Evolutionary conservation across 2,797 vertebrate genomes (phyloP).

Genomic region (Arnoldichthys spilopterus): DNA sequence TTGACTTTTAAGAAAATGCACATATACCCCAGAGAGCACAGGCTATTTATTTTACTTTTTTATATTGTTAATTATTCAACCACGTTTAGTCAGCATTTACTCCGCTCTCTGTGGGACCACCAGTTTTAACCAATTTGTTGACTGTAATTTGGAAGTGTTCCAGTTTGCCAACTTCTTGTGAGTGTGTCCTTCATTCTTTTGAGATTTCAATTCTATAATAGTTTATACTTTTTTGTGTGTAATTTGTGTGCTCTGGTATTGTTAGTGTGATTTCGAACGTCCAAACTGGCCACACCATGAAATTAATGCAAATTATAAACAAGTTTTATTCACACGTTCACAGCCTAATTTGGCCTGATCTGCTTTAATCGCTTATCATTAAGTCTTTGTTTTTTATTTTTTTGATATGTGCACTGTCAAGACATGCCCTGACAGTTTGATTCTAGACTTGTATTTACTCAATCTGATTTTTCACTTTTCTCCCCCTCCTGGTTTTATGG

Average conservation of each 20-base stretch:
- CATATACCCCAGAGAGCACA: constrained; percentile 14
- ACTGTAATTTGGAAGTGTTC: constrained; percentile 41
- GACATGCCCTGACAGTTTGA: constrained; percentile 58
- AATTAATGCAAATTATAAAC: constrained; percentile 5
- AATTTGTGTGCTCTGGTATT: constrained; percentile 37
- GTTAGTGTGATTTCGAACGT: constrained; percentile 19
- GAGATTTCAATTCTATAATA: constrained; percentile 9
- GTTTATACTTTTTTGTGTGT: constrained; percentile 20
- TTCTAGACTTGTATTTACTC: constrained; percentile 39
- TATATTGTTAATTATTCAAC: constrained; percentile 19
- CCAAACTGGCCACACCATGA: constrained; percentile 24
- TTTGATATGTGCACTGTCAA: constrained; percentile 59
- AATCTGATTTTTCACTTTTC: constrained; percentile 4
- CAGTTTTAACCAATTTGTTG: background rate
- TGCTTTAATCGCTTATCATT: constrained; percentile 58
- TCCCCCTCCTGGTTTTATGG: constrained; percentile 26
- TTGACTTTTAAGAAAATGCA: constrained; percentile 14
- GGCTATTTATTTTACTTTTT: constrained; percentile 32
- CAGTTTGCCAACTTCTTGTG: constrained; percentile 37
- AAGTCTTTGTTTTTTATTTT: constrained; percentile 53
- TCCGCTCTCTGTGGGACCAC: background rate
- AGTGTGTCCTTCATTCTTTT: constrained; percentile 31
- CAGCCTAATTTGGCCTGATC: constrained; percentile 56
- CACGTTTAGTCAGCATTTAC: constrained; percentile 1
- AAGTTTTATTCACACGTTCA: constrained; percentile 48